Percentiles rank a stretch among this genome's conserved stretches.
Conservation (phyloP, 2,113 vertebrate genomes). For the Eublepharis macularius region DNA sequence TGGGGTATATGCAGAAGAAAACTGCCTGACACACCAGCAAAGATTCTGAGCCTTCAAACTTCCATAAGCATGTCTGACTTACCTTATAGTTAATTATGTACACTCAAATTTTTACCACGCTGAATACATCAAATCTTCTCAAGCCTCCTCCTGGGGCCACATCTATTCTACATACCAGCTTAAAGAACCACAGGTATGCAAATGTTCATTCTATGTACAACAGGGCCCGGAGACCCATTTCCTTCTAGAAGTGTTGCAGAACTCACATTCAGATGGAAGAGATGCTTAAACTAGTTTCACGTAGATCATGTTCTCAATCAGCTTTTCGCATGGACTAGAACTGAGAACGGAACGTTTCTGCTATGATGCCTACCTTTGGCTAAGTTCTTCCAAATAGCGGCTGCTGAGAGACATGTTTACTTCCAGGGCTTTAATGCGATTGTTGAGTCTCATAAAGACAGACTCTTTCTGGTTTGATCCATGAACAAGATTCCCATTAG, state of each 20-base stretch:
- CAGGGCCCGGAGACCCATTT: neutral
- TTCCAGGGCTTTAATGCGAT: constrained; percentile 96
- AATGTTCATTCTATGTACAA: neutral
- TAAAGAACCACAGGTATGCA: neutral
- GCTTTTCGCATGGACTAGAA: neutral
- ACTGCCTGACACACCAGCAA: neutral
- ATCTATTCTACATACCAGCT: neutral
- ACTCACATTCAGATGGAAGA: neutral
- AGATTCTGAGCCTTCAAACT: neutral
- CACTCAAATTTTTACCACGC: neutral
- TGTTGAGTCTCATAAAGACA: constrained; percentile 98
- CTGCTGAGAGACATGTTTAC: constrained; percentile 99
- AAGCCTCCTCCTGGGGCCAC: neutral
- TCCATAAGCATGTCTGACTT: neutral
- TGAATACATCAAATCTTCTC: neutral
- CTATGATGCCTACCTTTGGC: constrained; percentile 85
- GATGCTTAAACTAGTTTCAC: neutral
- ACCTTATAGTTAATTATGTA: neutral
- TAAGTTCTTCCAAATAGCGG: constrained; percentile 97
- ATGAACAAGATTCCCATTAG: constrained; percentile 90
- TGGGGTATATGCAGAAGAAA: neutral
- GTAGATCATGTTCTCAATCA: neutral
- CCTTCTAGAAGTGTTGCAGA: neutral
- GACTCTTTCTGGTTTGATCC: constrained; percentile 98
- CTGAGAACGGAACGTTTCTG: neutral